A percentile compares a stretch with the other conserved stretches of the same genome.
These are phyloP conservation scores for Saturnia pavonia DNA, from an alignment of 2,888 invertebrate genomes.

Conservation along the genomic window DNA sequence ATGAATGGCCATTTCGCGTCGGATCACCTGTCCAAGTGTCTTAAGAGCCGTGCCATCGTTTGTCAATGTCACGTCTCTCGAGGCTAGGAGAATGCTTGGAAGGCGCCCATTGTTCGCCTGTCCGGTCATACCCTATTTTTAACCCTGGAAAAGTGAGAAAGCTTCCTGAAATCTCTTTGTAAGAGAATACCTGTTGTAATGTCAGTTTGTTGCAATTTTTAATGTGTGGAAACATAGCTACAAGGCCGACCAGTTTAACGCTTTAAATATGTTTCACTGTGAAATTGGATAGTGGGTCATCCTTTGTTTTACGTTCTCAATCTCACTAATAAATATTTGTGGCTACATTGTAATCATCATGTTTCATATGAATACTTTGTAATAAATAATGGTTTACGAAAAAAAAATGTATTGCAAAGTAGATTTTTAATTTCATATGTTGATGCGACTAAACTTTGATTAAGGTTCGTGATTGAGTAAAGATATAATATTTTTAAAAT, in stretches of 20 bases:
- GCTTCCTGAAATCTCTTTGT: constrained; percentile 25
- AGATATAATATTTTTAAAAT: too few species aligned
- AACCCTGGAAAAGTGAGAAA: constrained; percentile 43
- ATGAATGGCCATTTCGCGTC: constrained; percentile 61
- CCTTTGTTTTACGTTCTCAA: constrained; percentile 35
- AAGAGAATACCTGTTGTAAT: constrained; percentile 24
- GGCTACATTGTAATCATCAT: constrained; percentile 12
- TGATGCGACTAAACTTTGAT: background rate
- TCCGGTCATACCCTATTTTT: constrained; percentile 55
- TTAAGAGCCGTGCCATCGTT: constrained; percentile 58
- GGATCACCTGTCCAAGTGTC: constrained; percentile 73
- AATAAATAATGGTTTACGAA: background rate
- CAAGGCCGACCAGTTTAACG: constrained; percentile 14
- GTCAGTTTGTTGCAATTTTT: constrained; percentile 17
- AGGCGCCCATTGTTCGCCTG: constrained; percentile 57
- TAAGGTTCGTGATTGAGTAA: background rate
- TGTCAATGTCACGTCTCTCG: constrained; percentile 61
- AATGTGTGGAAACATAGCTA: constrained; percentile 22
- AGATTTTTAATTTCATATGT: background rate
- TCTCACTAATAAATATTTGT: constrained; percentile 20
- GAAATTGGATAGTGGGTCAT: constrained; percentile 34
- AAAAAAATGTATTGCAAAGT: background rate
- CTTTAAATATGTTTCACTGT: constrained; percentile 18
- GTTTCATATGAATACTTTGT: background rate
- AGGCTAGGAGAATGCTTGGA: constrained; percentile 50